Conservation (phyloP, 1,140 invertebrate genomes). For the Calephelis nemesis region DNA sequence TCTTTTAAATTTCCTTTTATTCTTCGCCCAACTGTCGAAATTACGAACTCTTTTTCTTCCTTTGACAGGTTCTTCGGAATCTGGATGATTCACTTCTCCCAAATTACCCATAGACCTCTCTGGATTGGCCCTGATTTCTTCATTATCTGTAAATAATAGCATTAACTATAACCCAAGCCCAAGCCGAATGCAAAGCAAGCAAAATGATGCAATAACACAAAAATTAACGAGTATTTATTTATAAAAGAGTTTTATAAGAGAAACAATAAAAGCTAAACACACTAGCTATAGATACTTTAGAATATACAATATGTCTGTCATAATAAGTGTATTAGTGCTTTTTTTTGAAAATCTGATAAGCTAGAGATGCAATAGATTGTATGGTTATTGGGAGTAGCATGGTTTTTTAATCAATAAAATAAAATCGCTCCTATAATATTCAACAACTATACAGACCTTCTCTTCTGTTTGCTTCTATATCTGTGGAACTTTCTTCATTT, state of each 20-base stretch:
- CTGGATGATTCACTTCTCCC: slow-evolving; percentile 25
- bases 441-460: slow-evolving; percentile 24
- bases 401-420: slow-evolving; percentile 2
- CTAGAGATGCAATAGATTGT: no score
- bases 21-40: slow-evolving; percentile 27
- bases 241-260: slow-evolving; percentile 24
- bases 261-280: slow-evolving; percentile 10
- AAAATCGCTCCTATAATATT: slow-evolving; percentile 21
- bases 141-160: slow-evolving; percentile 22
- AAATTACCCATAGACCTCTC: slow-evolving; percentile 23
- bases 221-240: slow-evolving; percentile 20
- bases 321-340: not conserved
- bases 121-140: slow-evolving; percentile 23
- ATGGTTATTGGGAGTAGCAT: no score
- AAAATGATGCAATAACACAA: slow-evolving; percentile 21
- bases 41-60: slow-evolving; percentile 21
- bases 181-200: slow-evolving; percentile 17
- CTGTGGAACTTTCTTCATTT: slow-evolving; percentile 25
- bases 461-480: slow-evolving; percentile 15
- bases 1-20: slow-evolving; percentile 7
- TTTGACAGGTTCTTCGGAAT: slow-evolving; percentile 24
- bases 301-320: not conserved
- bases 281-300: slow-evolving; percentile 8
- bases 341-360: no score
- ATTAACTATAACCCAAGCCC: slow-evolving; percentile 19